phyloP scores from a whole-genome alignment of 2,888 invertebrate genomes.

The Aphodius sticticus region DNA sequence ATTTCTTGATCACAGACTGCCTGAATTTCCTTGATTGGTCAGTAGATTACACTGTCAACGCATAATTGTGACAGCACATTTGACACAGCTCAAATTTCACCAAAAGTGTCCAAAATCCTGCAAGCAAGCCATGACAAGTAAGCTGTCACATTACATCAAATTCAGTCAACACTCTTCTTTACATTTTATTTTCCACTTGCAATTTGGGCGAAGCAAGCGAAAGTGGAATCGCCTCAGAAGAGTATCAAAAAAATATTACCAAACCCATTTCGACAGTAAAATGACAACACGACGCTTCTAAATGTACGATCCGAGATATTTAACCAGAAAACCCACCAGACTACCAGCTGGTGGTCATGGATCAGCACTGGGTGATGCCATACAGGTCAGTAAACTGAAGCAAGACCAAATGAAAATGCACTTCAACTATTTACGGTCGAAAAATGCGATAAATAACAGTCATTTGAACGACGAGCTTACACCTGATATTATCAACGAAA shows the following conservation, averaged over 20 bases:
- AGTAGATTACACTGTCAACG: neutral
- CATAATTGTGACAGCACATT: neutral
- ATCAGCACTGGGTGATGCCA: conserved; percentile 38
- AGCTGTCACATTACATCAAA: conserved; percentile 4
- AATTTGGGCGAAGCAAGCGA: neutral
- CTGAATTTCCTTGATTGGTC: too few species aligned
- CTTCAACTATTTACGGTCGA: conserved; percentile 19
- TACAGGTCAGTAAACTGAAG: conserved; percentile 41
- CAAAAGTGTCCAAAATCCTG: neutral
- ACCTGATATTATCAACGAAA: conserved; percentile 12
- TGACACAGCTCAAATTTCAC: neutral
- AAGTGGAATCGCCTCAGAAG: neutral
- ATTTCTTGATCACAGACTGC: too few species aligned
- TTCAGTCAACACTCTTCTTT: neutral
- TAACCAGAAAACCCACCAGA: neutral
- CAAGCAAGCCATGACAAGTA: neutral
- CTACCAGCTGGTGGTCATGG: neutral
- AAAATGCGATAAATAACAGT: neutral
- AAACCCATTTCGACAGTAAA: neutral
- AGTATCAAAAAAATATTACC: neutral
- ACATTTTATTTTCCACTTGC: neutral
- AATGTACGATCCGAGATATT: neutral
- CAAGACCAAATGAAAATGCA: conserved; percentile 29
- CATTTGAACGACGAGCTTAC: neutral
- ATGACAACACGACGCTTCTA: neutral